Conservation (phyloP, 2,888 invertebrate genomes). For the Diaphora mendica region DNA sequence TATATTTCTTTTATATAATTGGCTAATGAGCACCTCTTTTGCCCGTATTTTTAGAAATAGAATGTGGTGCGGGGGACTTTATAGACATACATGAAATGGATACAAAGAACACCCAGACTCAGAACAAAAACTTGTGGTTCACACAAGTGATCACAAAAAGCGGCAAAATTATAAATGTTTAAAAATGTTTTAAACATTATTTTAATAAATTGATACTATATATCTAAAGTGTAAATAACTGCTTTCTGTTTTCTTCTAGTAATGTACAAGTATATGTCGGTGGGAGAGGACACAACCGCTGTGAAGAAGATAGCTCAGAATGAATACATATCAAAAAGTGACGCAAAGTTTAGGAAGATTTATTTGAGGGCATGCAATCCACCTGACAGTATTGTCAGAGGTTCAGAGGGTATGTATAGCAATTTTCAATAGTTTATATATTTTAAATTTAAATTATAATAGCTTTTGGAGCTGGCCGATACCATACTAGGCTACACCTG, state of each 20-base stretch:
- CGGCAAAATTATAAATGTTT: too few relatives aligned
- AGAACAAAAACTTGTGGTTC: too few relatives aligned
- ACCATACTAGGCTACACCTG: too few relatives aligned
- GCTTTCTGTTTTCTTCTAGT: slow-evolving; percentile 73
- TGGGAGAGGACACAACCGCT: slow-evolving; percentile 80
- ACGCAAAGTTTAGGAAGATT: slow-evolving; percentile 88
- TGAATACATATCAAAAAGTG: slow-evolving; percentile 85
- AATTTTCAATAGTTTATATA: neutral
- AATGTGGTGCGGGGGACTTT: too few relatives aligned
- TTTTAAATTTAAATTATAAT: too few relatives aligned
- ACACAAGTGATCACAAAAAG: too few relatives aligned
- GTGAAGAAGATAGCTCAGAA: slow-evolving; percentile 76
- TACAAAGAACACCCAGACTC: too few relatives aligned
- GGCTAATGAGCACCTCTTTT: too few relatives aligned
- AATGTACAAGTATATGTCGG: slow-evolving; percentile 93
- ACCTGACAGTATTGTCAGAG: slow-evolving; percentile 88
- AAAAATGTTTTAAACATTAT: neutral
- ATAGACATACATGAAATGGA: too few relatives aligned
- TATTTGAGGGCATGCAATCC: slow-evolving; percentile 90
- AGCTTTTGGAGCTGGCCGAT: too few relatives aligned
- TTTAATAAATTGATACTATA: neutral
- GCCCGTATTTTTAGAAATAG: too few relatives aligned
- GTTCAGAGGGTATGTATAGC: slow-evolving; percentile 90
- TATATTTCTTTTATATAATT: too few relatives aligned
- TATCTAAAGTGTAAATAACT: neutral